Evolutionary conservation across 2,797 vertebrate genomes (phyloP), one percentile per base, ranked within the genome.

Genomic region (Mycteria americana): DNA sequence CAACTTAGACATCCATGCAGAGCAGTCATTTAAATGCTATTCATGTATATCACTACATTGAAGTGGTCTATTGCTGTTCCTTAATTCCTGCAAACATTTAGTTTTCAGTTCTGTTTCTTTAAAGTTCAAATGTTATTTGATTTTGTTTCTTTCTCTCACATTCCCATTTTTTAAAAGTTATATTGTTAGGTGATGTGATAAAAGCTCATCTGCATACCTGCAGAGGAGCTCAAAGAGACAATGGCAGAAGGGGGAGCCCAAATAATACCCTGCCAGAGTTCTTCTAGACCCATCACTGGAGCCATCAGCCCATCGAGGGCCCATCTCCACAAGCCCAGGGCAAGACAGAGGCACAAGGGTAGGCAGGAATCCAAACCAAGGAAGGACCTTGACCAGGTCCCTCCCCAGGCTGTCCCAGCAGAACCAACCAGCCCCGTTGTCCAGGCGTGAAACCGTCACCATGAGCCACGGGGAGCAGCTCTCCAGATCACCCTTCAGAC

Each of bases 351-450:
- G 41, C 23, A 69, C 15, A 28, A 41, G 53, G 35, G 25, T 27
- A 81, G 74, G 19, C 0, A 2, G n/a, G n/a, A 77, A 87, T 28
- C 25, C 60, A 84, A 77, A 41, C 8, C 14, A 25, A 3, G 4
- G 41, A 37, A 88, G 9, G 31, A 46, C 8, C 37, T 31, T 11
- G 41, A 46, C 7, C 62, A 63, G 37, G 9, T 4, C 23, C 22
- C 5, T 21, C 11, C 50, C 35, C 69, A n/a, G 25, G 35, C 43
- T 54, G 35, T n/a, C 23, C 43, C 41, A 46, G 64, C 39, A 64
- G 23, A 69, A 30, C 39, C n/a, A 19, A 19, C 2, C 1, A 6
- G 21, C 9, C 27, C 43, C 9, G 0, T 0, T 24, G 56, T 3
- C n/a, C 50, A 19, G 15, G 28, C 7, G 7, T n/a, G 33, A 76